A percentile compares a stretch with the other conserved stretches of the same genome.
Conservation (phyloP, 2,797 vertebrate species). For the Acridotheres tristis region DNA sequence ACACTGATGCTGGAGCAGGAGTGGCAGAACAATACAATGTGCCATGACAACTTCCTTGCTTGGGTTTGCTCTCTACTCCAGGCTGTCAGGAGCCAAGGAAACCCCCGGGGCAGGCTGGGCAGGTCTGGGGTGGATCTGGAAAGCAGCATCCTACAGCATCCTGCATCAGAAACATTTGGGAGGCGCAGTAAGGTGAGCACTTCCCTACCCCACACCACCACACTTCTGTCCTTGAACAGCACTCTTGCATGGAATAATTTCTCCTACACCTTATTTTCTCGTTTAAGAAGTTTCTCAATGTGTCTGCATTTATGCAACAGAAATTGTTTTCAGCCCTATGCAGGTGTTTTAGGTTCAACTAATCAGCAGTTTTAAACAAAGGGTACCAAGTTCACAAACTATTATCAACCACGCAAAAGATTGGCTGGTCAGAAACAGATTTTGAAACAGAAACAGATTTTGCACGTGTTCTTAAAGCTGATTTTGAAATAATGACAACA, state of each 20-base stretch:
- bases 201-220: neutral
- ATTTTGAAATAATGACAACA: neutral
- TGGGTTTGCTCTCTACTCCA: neutral
- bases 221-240: neutral
- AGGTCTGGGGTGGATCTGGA: neutral
- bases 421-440: neutral
- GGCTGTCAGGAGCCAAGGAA: neutral
- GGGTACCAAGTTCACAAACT: neutral
- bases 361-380: neutral
- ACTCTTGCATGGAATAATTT: neutral
- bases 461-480: neutral
- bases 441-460: neutral
- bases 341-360: neutral
- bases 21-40: rapidly evolving
- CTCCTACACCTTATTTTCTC: neutral
- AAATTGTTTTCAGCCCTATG: neutral
- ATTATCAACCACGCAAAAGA: neutral
- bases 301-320: neutral
- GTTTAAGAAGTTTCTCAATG: neutral
- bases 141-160: neutral
- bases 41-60: neutral
- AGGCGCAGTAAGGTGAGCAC: neutral
- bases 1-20: neutral
- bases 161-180: neutral
- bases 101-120: rapidly evolving